These are phyloP conservation scores for Prosapia bicincta DNA, from an alignment of 2,888 invertebrate species.

Conservation along the genomic window DNA sequence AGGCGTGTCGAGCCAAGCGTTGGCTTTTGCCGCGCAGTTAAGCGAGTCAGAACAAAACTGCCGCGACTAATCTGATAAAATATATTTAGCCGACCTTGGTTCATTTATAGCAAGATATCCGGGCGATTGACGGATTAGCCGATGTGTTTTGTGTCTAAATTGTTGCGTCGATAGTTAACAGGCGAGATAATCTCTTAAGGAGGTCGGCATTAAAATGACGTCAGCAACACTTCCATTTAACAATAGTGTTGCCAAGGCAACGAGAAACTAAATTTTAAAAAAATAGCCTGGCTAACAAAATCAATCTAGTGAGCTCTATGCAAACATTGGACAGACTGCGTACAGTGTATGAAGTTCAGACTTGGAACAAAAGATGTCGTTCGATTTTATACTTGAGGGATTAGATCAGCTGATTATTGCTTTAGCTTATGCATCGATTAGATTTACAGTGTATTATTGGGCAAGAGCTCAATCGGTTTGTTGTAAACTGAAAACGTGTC, in stretches of 20 bases:
- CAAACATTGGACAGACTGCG: too few species aligned
- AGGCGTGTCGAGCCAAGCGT: background rate
- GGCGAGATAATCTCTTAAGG: background rate
- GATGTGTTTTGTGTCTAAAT: background rate
- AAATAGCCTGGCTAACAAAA: background rate
- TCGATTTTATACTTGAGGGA: too few species aligned
- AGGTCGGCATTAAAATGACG: background rate
- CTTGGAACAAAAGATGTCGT: too few species aligned
- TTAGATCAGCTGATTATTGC: too few species aligned
- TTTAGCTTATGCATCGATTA: too few species aligned
- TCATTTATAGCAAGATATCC: background rate
- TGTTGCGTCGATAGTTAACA: background rate
- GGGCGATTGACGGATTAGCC: background rate
- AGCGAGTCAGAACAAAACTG: background rate
- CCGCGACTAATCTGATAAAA: background rate
- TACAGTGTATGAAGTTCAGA: too few species aligned
- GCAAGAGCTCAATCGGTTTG: too few species aligned
- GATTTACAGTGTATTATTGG: too few species aligned
- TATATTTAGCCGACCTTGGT: background rate
- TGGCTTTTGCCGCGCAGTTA: background rate
- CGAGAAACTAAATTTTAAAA: background rate
- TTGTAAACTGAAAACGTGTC: too few species aligned
- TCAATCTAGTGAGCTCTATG: too few species aligned
- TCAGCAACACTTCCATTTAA: background rate
- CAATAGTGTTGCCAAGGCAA: background rate